Evolutionary conservation across 2,797 vertebrate species (phyloP).

Genomic region (Poecilia velifera): DNA sequence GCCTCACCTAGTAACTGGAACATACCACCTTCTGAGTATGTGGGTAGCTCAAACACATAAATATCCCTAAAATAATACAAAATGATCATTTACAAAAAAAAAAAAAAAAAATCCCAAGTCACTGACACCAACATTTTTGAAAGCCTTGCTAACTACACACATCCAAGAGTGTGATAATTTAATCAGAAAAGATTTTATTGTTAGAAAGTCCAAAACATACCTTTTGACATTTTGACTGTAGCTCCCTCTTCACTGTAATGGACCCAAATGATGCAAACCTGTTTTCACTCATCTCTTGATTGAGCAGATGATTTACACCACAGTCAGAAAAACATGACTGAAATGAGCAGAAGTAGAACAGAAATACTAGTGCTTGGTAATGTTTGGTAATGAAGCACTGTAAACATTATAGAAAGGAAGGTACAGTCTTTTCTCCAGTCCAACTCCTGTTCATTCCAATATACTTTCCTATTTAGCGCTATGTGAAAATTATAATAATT

Average conservation of each 20-base stretch:
- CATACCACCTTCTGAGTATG: background rate
- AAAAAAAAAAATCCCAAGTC: background rate
- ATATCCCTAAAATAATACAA: background rate
- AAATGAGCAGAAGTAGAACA: background rate
- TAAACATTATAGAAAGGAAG: background rate
- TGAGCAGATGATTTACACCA: background rate
- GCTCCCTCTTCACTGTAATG: background rate
- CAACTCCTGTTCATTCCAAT: background rate
- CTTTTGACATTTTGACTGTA: constrained; percentile 2
- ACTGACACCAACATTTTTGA: background rate
- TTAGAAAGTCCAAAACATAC: background rate
- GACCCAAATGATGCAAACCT: constrained; percentile 7
- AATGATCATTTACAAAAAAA: background rate
- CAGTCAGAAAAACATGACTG: background rate
- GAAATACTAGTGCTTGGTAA: background rate
- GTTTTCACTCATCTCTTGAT: constrained; percentile 8
- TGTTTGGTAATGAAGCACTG: background rate
- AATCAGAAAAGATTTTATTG: background rate
- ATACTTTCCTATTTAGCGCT: background rate
- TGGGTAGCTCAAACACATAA: background rate
- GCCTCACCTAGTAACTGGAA: constrained; percentile 9
- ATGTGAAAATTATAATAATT: background rate
- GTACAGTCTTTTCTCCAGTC: background rate
- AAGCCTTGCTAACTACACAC: background rate
- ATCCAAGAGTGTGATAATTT: background rate